phyloP scores from a whole-genome alignment of 1,140 invertebrate genomes.

The Papilio machaon region DNA sequence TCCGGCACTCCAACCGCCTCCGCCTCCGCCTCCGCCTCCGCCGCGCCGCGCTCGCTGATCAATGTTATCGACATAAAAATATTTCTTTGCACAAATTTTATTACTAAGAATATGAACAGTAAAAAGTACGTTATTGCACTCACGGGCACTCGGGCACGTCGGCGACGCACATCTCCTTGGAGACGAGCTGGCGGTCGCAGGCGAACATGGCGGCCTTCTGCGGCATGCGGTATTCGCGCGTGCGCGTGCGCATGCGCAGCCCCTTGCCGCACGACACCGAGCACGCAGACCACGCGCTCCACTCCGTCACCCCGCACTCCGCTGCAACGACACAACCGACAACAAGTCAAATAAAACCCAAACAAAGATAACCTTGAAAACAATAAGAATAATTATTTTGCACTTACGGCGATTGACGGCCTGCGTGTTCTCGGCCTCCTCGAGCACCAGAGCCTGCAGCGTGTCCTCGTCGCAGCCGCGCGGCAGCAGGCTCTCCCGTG shows the following conservation, averaged over 20 bases:
- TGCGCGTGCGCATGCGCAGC: slow-evolving; percentile 90
- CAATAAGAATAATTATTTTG: background rate
- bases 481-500: slow-evolving; percentile 87
- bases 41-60: background rate
- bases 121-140: slow-evolving; percentile 56
- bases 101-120: background rate
- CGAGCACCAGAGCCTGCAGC: slow-evolving; percentile 83
- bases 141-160: slow-evolving; percentile 87
- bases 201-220: slow-evolving; percentile 89
- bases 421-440: slow-evolving; percentile 88
- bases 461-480: slow-evolving; percentile 87
- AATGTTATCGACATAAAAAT: background rate
- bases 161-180: slow-evolving; percentile 94
- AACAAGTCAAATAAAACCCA: background rate
- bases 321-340: slow-evolving; percentile 75
- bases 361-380: background rate
- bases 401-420: slow-evolving; percentile 87
- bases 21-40: slow-evolving; percentile 39
- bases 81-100: background rate
- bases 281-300: slow-evolving; percentile 87
- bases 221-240: slow-evolving; percentile 88
- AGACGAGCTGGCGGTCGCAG: slow-evolving; percentile 91
- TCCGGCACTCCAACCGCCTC: slow-evolving; percentile 60
- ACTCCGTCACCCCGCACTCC: slow-evolving; percentile 89
- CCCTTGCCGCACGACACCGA: slow-evolving; percentile 87